Evolutionary conservation across 2,888 invertebrate genomes (phyloP).

Genomic region (Pardosa pseudoannulata): DNA sequence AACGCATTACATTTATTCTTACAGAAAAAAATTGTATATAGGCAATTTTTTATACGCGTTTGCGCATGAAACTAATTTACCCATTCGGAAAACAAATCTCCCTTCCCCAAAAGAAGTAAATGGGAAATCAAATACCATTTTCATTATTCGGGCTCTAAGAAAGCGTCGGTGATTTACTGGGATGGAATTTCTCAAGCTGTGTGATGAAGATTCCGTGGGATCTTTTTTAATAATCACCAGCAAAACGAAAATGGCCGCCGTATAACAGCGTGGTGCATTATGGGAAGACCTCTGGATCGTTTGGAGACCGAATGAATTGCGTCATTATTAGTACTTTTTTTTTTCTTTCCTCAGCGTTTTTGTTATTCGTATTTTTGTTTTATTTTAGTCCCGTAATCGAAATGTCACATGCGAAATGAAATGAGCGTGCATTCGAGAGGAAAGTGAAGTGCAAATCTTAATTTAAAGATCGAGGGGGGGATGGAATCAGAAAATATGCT

Average conservation of each 20-base stretch:
- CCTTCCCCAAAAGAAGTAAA: too few relatives aligned
- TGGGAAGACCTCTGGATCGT: not conserved
- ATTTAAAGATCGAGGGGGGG: not conserved
- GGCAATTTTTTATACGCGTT: too few relatives aligned
- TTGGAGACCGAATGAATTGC: not conserved
- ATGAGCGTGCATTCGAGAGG: not conserved
- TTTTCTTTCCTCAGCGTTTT: too few relatives aligned
- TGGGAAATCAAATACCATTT: not conserved
- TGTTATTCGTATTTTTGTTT: not conserved
- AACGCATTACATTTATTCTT: too few relatives aligned
- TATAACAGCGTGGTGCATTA: not conserved
- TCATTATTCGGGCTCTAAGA: too few relatives aligned
- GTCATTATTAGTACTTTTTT: not conserved
- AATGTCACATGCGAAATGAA: not conserved
- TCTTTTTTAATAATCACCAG: not conserved
- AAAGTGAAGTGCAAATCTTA: not conserved
- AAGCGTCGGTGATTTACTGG: not conserved
- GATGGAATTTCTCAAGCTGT: slow-evolving; percentile 1
- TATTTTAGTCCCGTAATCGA: not conserved
- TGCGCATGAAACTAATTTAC: not conserved
- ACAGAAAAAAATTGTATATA: too few relatives aligned
- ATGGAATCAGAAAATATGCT: too few relatives aligned
- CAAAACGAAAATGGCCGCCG: not conserved
- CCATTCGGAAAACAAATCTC: not conserved
- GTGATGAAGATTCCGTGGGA: not conserved